These are phyloP conservation scores for Xanthorhoe designata DNA, from an alignment of 2,888 invertebrate genomes.

Conservation along the genomic window DNA sequence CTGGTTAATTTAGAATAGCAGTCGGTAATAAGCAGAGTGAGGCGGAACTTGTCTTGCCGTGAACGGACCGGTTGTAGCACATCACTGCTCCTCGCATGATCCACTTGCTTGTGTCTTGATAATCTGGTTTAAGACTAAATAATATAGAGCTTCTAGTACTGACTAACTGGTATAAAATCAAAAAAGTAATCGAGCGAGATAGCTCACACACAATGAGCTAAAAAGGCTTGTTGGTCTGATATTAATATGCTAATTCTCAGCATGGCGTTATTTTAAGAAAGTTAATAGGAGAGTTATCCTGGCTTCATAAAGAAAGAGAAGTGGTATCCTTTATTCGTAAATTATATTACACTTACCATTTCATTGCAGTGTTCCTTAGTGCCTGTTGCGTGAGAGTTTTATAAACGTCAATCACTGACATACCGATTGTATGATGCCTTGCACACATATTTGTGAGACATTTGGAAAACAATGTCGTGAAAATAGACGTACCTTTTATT, in stretches of 20 bases:
- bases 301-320: background rate
- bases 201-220: background rate
- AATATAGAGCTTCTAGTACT: background rate
- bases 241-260: background rate
- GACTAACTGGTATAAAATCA: background rate
- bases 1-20: constrained; percentile 37
- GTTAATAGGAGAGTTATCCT: background rate
- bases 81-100: constrained; percentile 32
- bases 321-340: background rate
- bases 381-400: background rate
- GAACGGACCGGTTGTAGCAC: constrained; percentile 45
- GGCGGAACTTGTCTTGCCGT: constrained; percentile 41
- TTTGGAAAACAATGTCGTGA: background rate
- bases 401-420: background rate
- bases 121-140: background rate
- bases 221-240: background rate
- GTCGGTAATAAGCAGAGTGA: constrained; percentile 43
- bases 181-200: background rate
- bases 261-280: background rate
- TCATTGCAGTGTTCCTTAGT: background rate
- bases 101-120: constrained; percentile 26
- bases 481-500: constrained; percentile 18
- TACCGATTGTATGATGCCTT: background rate
- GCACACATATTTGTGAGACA: background rate
- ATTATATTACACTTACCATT: background rate